Base-by-base conservation (phyloP, 2,113 vertebrate species). In the Galemys pyrenaicus region DNA sequence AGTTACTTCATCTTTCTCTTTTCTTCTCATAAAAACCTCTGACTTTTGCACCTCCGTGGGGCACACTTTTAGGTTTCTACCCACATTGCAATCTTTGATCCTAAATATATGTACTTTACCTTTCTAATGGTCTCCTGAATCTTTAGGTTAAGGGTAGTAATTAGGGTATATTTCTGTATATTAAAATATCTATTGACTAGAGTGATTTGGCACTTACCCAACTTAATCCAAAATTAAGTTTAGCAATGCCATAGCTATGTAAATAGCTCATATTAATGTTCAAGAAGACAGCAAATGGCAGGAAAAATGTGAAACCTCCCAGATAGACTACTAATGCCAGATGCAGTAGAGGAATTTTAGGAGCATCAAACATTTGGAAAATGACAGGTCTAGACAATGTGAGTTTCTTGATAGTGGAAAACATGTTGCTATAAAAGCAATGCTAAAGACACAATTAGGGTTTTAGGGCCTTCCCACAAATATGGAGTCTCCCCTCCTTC, bases 101-200 rank as follows among this genome's bases (percentile, higher is more conserved):
- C 70, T 17, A 73, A 26, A 73, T 28, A 71, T 24, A 71, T 44
- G 5, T 15, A 28, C 5, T 73, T 74, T 74, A 22, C 15, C 26
- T 74, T 74, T 30, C 28, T 15, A 46, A 46, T 46, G 19, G 22
- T 17, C 13, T 74, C 37, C 12, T 17, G 41, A 74, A 46, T 30
- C 3, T 28, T 46, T 46, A 74, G 71, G 12, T 44, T 46, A 46
- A 74, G 9, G 46, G 28, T 28, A 39, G 26, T 89, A 92, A 83
- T 74, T 67, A 78, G 44, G 74, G 24, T 58, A 12, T 87, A 28
- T 94, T 67, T 92, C 51, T 84, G 41, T 79, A 71, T 32, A 37
- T 86, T 85, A 64, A 95, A 80, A 62, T 68, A 68, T 49, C 60
- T 82, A 15, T 60, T 91, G 94, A 78, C 32, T 73, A 37, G 24